Percentiles rank a stretch among this genome's conserved stretches.
phyloP scores from a whole-genome alignment of 2,888 invertebrate species.

The Caenorhabditis becei region DNA sequence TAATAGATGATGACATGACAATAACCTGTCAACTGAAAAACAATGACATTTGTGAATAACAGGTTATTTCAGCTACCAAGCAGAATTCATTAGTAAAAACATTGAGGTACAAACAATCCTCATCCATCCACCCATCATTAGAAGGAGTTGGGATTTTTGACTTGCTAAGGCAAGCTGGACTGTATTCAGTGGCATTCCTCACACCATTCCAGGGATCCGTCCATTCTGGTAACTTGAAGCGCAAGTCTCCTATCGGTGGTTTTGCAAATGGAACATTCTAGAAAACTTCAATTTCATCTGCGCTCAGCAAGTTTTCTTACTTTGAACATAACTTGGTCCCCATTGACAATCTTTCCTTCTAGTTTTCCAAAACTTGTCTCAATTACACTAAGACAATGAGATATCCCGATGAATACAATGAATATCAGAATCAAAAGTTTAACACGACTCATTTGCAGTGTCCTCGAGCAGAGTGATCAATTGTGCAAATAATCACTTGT shows the following conservation, averaged over 20 bases:
- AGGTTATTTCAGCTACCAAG: conserved; percentile 32
- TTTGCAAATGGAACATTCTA: conserved; percentile 55
- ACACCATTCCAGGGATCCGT: conserved; percentile 34
- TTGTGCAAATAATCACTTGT: conserved; percentile 1
- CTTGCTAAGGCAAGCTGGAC: conserved; percentile 34
- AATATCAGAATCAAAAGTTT: not conserved
- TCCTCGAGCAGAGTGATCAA: no score
- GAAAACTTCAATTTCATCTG: not conserved
- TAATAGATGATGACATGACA: conserved; percentile 70
- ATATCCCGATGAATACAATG: not conserved
- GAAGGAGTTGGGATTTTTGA: not conserved
- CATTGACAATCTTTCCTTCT: conserved; percentile 20
- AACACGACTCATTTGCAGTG: not conserved
- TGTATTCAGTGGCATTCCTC: conserved; percentile 38
- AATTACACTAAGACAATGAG: not conserved
- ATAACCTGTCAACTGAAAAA: not conserved
- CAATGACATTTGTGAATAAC: not conserved
- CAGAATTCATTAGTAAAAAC: conserved; percentile 51
- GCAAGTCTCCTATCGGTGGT: conserved; percentile 39
- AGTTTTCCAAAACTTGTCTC: conserved; percentile 40
- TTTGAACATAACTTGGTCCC: conserved; percentile 32
- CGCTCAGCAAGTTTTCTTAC: not conserved
- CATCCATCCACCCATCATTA: conserved; percentile 24
- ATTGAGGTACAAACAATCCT: conserved; percentile 56
- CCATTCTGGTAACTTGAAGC: conserved; percentile 36